A percentile compares a stretch with the other conserved stretches of the same genome.
These are phyloP conservation scores for Sander vitreus DNA, from an alignment of 2,113 vertebrate species.

Conservation along the genomic window DNA sequence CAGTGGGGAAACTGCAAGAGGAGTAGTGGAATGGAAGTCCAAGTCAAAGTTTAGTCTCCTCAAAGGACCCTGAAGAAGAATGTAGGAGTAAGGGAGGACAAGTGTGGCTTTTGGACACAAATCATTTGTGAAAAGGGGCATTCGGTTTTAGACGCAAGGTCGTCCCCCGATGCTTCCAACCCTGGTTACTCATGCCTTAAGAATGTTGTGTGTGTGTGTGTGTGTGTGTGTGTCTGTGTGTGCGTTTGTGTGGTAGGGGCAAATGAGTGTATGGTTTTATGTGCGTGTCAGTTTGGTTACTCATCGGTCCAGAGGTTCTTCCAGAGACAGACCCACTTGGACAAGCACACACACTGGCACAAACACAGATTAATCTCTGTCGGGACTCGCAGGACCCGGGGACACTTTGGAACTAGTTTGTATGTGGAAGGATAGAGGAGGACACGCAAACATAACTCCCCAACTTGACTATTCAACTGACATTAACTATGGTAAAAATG, in stretches of 20 bases:
- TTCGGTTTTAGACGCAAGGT: slow-evolving; percentile 72
- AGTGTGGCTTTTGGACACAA: slow-evolving; percentile 65
- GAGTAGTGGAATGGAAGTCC: slow-evolving; percentile 12
- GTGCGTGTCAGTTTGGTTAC: slow-evolving; percentile 63
- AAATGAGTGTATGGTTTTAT: background rate
- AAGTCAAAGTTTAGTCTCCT: slow-evolving; percentile 51
- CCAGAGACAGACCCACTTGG: slow-evolving; percentile 58
- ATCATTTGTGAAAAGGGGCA: slow-evolving; percentile 71
- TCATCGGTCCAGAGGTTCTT: slow-evolving; percentile 76
- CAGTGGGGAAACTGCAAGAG: background rate
- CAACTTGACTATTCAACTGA: slow-evolving; percentile 15
- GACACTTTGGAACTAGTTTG: slow-evolving; percentile 68
- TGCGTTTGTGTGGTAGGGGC: slow-evolving; percentile 2
- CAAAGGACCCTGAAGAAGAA: slow-evolving; percentile 40
- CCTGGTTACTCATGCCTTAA: slow-evolving; percentile 72
- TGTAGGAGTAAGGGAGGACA: slow-evolving; percentile 48
- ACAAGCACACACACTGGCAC: slow-evolving; percentile 10
- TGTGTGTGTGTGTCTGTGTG: slow-evolving; percentile 3
- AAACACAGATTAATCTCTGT: slow-evolving; percentile 69
- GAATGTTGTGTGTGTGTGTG: slow-evolving; percentile 35
- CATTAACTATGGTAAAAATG: background rate
- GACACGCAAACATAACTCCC: slow-evolving; percentile 34
- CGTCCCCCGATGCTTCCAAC: slow-evolving; percentile 56
- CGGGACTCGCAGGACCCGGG: slow-evolving; percentile 51
- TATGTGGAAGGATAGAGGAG: slow-evolving; percentile 53